Evolutionary conservation across 2,797 vertebrate genomes (phyloP).

Genomic region (Notamacropus eugenii): DNA sequence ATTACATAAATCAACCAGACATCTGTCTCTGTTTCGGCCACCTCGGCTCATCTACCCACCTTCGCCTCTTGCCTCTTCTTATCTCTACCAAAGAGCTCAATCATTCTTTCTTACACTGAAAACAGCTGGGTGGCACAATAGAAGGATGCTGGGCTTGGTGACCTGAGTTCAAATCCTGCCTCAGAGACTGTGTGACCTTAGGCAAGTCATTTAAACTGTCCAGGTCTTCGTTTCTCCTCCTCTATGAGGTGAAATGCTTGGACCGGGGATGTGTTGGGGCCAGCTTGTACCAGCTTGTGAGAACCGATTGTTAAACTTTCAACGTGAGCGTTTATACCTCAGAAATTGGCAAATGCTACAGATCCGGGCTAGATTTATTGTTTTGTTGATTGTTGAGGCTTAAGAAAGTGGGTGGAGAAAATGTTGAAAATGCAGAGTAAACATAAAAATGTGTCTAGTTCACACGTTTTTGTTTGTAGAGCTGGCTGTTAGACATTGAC

Average conservation of each 20-base stretch:
- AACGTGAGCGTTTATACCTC: not conserved
- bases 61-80: not conserved
- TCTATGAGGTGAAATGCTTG: not conserved
- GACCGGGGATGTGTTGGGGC: not conserved
- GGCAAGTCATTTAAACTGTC: not conserved
- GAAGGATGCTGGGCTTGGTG: not conserved
- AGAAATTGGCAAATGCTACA: not conserved
- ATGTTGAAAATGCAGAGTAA: not conserved
- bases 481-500: not conserved
- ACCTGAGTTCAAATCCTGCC: not conserved
- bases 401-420: not conserved
- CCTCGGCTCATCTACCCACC: not conserved
- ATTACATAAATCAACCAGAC: not conserved
- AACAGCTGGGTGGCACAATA: not conserved
- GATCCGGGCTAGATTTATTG: not conserved
- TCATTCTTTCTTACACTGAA: not conserved
- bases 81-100: not conserved
- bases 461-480: not conserved
- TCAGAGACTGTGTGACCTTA: not conserved
- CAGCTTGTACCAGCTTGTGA: not conserved
- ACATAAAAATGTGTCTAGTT: not conserved
- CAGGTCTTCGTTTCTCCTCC: not conserved
- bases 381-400: not conserved
- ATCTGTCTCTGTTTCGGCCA: not conserved
- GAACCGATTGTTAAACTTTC: not conserved